Conservation (phyloP, 2,797 vertebrate genomes). For the Vespertilio murinus region DNA sequence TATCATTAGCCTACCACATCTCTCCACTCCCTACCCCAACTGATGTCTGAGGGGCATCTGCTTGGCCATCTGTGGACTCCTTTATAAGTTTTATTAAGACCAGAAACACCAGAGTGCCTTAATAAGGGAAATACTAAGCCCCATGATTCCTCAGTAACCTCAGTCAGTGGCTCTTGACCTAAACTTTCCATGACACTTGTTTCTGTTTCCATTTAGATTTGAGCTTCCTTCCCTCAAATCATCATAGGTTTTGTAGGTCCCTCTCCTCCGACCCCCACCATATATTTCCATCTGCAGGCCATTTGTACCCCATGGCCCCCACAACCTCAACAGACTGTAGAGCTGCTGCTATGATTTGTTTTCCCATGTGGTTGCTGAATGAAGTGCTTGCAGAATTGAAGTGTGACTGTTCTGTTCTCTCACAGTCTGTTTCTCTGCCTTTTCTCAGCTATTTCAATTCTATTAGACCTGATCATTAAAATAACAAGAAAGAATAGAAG, state of each 20-base stretch:
- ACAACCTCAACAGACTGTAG: too few relatives aligned
- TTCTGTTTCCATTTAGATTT: background rate
- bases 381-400: background rate
- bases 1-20: background rate
- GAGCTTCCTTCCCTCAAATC: background rate
- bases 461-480: background rate
- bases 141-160: background rate
- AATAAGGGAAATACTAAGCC: background rate
- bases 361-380: background rate
- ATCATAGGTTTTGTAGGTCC: background rate
- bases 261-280: background rate
- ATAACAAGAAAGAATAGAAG: background rate
- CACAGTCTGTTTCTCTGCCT: background rate
- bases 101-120: background rate
- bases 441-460: background rate
- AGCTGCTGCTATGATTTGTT: background rate
- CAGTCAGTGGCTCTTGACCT: background rate
- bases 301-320: fast-evolving
- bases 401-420: background rate
- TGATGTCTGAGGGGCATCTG: background rate
- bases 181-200: background rate
- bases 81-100: background rate
- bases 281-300: background rate
- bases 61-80: background rate
- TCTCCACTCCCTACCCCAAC: background rate